Base-by-base conservation (phyloP, 1,140 invertebrate genomes). In the Lordiphosa collinella region DNA sequence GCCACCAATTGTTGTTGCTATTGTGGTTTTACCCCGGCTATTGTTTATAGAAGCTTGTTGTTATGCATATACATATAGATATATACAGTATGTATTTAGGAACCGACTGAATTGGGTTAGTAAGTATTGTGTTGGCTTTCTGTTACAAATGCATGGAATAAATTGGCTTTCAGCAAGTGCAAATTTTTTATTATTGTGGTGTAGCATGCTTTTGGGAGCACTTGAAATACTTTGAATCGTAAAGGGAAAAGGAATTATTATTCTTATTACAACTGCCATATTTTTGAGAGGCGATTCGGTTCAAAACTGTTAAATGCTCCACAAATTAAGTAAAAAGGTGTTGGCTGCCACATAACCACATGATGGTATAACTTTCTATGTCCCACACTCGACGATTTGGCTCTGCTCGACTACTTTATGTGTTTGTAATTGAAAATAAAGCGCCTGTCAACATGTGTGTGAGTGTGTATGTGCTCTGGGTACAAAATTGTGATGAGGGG, bases 161-260 rank as follows among this genome's bases (percentile, higher is more conserved):
- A 22, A 22, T 22, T 64, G 50, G 60, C 60, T 65, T 65, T 63
- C 60, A 62, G 59, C 60, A 52, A 63, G 60, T 63, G 60, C 38
- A 62, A 52, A 63, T 63, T 64, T 63, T 9, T n/a, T 53, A 29
- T 29, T 29, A 29, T 29, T 29, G 5, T 29, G 2, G 13, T 35
- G 10, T 48, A 35, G 64, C 63, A 43, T 61, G 40, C 36, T 63
- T 63, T 32, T 38, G 6, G 47, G 60, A 31, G 9, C 14, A 25
- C 40, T 43, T 43, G 4, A 48, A 46, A 9, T 34, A 14, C 6
- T 22, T 22, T n/a, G n/a, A n/a, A n/a, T n/a, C n/a, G n/a, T n/a
- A n/a, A n/a, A n/a, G n/a, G n/a, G n/a, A n/a, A n/a, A n/a, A n/a
- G n/a, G n/a, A n/a, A 52, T 63, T 63, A 44, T 63, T 58, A 63